These are phyloP conservation scores for Nesidiocoris tenuis DNA, from an alignment of 2,888 invertebrate species.

Conservation along the genomic window DNA sequence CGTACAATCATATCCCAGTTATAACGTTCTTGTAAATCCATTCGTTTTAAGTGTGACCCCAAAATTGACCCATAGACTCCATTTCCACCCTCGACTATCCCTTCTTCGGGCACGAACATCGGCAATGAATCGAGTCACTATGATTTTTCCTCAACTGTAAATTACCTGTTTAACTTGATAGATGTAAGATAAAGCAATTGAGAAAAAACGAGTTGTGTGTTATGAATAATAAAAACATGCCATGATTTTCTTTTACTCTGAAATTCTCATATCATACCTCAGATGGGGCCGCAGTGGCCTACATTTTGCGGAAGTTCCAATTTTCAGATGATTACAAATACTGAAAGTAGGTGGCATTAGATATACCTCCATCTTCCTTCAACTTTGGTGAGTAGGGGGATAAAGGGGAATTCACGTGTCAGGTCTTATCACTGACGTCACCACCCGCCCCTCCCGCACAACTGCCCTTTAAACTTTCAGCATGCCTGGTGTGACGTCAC, in stretches of 20 bases:
- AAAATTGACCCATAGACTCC: background rate
- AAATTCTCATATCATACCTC: too few species aligned
- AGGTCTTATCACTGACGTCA: too few species aligned
- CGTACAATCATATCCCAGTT: conserved; percentile 24
- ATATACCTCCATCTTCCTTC: too few species aligned
- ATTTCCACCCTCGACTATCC: background rate
- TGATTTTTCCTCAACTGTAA: background rate
- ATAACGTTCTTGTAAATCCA: conserved; percentile 1
- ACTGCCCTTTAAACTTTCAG: too few species aligned
- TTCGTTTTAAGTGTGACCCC: background rate
- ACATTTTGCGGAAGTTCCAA: too few species aligned
- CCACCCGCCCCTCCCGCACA: too few species aligned
- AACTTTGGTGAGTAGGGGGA: too few species aligned
- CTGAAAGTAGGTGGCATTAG: too few species aligned
- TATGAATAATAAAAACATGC: conserved; percentile 22
- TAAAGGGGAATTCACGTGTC: too few species aligned
- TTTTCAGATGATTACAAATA: too few species aligned
- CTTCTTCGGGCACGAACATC: background rate
- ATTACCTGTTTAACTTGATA: conserved; percentile 2
- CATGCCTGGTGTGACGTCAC: too few species aligned
- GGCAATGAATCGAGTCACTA: background rate
- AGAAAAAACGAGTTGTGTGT: background rate
- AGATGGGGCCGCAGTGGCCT: too few species aligned
- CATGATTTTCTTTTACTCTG: conserved; percentile 32
- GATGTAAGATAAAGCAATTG: conserved; percentile 22